Percentiles rank a stretch among this genome's conserved stretches.
These are phyloP conservation scores for Parelbella ahira DNA, from an alignment of 2,888 invertebrate species.

Conservation along the genomic window DNA sequence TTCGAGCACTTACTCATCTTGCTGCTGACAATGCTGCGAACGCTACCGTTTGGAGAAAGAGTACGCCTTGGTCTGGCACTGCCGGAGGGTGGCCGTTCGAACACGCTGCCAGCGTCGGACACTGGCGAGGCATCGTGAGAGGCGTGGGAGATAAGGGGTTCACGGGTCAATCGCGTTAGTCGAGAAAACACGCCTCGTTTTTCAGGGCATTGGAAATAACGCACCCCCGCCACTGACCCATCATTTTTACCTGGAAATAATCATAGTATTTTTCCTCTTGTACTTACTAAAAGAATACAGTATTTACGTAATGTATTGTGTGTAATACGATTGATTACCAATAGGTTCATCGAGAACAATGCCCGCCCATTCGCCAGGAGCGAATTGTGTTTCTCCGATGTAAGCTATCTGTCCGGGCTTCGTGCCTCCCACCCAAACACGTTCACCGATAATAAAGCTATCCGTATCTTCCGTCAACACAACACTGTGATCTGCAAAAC, in stretches of 20 bases:
- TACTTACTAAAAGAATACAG: too few species aligned
- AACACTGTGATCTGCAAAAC: constrained; percentile 89
- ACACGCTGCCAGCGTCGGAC: constrained; percentile 71
- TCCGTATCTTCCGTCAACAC: constrained; percentile 94
- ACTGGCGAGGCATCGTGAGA: constrained; percentile 72
- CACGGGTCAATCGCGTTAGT: constrained; percentile 89
- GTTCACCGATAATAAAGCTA: constrained; percentile 96
- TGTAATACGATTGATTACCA: constrained; percentile 80
- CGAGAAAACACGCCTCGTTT: constrained; percentile 97
- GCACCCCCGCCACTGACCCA: constrained; percentile 94
- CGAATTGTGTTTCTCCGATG: constrained; percentile 97
- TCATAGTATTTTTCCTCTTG: constrained; percentile 3
- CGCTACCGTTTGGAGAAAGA: constrained; percentile 72
- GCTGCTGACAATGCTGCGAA: constrained; percentile 75
- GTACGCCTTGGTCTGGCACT: constrained; percentile 64
- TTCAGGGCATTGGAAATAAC: constrained; percentile 96
- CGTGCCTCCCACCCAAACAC: constrained; percentile 95
- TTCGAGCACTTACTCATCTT: constrained; percentile 67
- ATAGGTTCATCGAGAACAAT: constrained; percentile 96
- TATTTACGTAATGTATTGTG: constrained; percentile 1
- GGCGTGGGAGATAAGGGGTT: constrained; percentile 81
- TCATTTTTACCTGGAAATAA: constrained; percentile 92
- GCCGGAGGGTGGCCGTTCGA: constrained; percentile 71
- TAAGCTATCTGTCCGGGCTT: constrained; percentile 96
- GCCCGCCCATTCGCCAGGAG: constrained; percentile 99